These are phyloP conservation scores for Perizoma flavofasciatum DNA, from an alignment of 2,888 invertebrate genomes.

Conservation along the genomic window DNA sequence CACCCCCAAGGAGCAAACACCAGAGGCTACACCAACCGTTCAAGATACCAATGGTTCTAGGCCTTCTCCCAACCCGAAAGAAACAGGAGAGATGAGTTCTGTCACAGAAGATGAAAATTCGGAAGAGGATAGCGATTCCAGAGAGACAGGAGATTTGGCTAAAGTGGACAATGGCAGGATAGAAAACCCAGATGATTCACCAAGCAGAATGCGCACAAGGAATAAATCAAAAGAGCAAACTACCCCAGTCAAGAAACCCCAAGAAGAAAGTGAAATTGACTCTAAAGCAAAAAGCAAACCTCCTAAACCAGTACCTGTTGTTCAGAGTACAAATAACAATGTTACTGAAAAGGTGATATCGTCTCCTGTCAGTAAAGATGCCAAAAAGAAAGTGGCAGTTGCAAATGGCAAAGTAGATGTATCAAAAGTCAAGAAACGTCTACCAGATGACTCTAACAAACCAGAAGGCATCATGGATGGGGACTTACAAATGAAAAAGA, in stretches of 20 bases:
- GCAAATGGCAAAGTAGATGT: constrained; percentile 79
- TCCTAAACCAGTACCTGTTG: constrained; percentile 63
- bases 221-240: constrained; percentile 92
- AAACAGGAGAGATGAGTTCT: constrained; percentile 89
- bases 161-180: constrained; percentile 92
- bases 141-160: constrained; percentile 91
- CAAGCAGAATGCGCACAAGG: constrained; percentile 94
- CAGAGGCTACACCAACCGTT: constrained; percentile 82
- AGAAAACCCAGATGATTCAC: constrained; percentile 91
- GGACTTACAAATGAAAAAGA: constrained; percentile 85
- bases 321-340: constrained; percentile 74
- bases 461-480: constrained; percentile 84
- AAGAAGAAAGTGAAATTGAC: constrained; percentile 80
- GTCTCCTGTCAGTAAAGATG: constrained; percentile 71
- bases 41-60: constrained; percentile 81
- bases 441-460: constrained; percentile 82
- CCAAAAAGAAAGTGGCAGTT: constrained; percentile 67
- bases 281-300: constrained; percentile 67
- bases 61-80: constrained; percentile 88
- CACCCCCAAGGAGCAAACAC: constrained; percentile 89
- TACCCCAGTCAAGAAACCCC: constrained; percentile 76
- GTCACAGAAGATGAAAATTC: constrained; percentile 96
- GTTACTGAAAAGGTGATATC: constrained; percentile 65
- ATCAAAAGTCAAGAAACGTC: constrained; percentile 84
- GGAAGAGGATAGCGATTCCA: constrained; percentile 97